Conservation (phyloP, 1,140 invertebrate species). For the Drosophila tsacasi region DNA sequence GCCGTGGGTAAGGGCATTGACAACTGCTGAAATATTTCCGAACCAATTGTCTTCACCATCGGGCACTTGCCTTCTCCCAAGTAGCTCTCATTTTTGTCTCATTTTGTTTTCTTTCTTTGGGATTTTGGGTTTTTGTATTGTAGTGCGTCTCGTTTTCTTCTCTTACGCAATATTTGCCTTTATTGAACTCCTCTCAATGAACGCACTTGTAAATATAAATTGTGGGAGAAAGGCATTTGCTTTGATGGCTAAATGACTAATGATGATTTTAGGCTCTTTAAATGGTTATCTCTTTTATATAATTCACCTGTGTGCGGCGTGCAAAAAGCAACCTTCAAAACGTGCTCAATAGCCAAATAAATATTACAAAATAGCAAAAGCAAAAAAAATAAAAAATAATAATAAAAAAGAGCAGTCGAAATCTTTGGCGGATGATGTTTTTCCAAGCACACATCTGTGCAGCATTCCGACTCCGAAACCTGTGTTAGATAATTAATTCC, state of each 20-base stretch:
- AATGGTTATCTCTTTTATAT: slow-evolving; percentile 35
- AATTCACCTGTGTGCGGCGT: slow-evolving; percentile 40
- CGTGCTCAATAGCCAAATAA: slow-evolving; percentile 66
- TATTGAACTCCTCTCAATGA: slow-evolving; percentile 54
- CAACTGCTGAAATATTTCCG: slow-evolving; percentile 35
- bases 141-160: slow-evolving; percentile 30
- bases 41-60: slow-evolving; percentile 50
- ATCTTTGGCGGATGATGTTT: slow-evolving; percentile 33
- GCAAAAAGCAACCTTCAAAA: slow-evolving; percentile 61
- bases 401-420: slow-evolving; percentile 33
- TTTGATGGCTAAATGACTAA: slow-evolving; percentile 35
- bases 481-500: slow-evolving; percentile 70
- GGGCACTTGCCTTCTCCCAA: slow-evolving; percentile 39
- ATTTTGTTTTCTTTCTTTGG: slow-evolving; percentile 38
- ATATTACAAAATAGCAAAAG: slow-evolving; percentile 47
- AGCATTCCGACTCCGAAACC: slow-evolving; percentile 56
- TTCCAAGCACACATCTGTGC: slow-evolving; percentile 64
- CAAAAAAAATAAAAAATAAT: slow-evolving; percentile 6
- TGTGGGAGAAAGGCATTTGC: slow-evolving; percentile 58
- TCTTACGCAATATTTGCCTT: slow-evolving; percentile 60
- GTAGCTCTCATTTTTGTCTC: slow-evolving; percentile 49
- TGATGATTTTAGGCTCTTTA: slow-evolving; percentile 46
- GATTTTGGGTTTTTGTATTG: slow-evolving; percentile 17
- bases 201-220: slow-evolving; percentile 61
- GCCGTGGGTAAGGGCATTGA: slow-evolving; percentile 58